Conservation (phyloP, 2,797 vertebrate species). For the Coracias cyanogaster region DNA sequence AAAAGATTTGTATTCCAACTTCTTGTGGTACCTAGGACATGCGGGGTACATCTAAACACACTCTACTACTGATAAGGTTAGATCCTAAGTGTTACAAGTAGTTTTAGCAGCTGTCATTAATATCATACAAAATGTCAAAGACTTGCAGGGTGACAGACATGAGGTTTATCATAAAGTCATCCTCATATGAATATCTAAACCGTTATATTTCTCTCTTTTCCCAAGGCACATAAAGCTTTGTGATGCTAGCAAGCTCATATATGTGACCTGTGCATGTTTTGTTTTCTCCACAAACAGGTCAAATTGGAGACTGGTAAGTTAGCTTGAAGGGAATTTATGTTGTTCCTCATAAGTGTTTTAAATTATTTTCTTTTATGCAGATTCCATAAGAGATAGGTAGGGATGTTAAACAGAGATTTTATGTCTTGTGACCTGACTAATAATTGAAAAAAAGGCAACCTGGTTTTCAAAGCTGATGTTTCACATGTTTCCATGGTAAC, state of each 20-base stretch:
- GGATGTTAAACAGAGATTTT: background rate
- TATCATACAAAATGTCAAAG: background rate
- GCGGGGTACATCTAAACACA: background rate
- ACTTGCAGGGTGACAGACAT: background rate
- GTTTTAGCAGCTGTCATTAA: background rate
- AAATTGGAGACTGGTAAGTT: background rate
- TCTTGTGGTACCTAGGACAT: background rate
- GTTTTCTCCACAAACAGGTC: background rate
- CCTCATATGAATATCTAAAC: background rate
- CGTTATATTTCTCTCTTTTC: background rate
- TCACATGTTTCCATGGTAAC: slow-evolving; percentile 35
- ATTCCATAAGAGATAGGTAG: background rate
- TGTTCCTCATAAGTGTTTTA: background rate
- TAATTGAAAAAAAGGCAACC: background rate
- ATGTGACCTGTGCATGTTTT: background rate
- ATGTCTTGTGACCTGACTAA: background rate
- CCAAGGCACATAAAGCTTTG: background rate
- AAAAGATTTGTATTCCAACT: background rate
- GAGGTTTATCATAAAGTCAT: background rate
- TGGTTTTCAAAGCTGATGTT: background rate
- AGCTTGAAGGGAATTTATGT: background rate
- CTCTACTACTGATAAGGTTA: background rate
- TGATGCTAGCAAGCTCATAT: background rate
- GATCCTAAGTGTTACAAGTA: background rate
- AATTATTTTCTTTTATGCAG: background rate